Percentiles rank a stretch among this genome's conserved stretches.
Evolutionary conservation across 1,140 invertebrate genomes (phyloP).

Genomic region (Acyrthosiphon pisum): DNA sequence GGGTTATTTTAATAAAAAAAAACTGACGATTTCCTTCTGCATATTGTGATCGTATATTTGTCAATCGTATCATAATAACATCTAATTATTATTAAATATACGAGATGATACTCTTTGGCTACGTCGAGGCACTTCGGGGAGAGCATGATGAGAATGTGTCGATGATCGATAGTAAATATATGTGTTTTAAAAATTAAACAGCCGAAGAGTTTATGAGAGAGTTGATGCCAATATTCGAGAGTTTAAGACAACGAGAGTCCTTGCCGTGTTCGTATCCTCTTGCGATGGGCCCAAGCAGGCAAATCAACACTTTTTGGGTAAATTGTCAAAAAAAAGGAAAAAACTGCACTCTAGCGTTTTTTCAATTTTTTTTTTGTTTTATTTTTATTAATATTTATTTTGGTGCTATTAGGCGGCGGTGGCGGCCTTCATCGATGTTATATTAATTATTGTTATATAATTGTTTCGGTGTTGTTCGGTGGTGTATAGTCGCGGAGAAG

Average conservation of each 20-base stretch:
- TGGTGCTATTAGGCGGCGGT: neutral
- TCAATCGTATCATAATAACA: neutral
- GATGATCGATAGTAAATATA: slow-evolving; percentile 1
- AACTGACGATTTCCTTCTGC: neutral
- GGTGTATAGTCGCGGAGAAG: neutral
- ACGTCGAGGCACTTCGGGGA: slow-evolving; percentile 48
- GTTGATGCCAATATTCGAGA: slow-evolving; percentile 92
- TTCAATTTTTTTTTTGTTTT: neutral
- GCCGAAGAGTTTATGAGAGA: slow-evolving; percentile 91
- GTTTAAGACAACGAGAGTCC: slow-evolving; percentile 84
- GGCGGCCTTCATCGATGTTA: neutral
- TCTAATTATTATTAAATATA: neutral
- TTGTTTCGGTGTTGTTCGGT: neutral
- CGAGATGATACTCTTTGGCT: neutral
- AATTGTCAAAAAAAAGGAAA: slow-evolving; percentile 50
- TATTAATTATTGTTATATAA: neutral
- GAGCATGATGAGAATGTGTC: slow-evolving; percentile 21
- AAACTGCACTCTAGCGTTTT: neutral
- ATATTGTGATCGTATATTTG: neutral
- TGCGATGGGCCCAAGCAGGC: slow-evolving; percentile 72
- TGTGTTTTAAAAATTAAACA: slow-evolving; percentile 62
- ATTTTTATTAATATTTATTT: neutral
- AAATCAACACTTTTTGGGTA: slow-evolving; percentile 57
- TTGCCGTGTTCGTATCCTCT: slow-evolving; percentile 86
- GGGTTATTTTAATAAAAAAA: slow-evolving; percentile 33